Conservation (phyloP, 1,140 invertebrate genomes). For the Polypedilum vanderplanki region DNA sequence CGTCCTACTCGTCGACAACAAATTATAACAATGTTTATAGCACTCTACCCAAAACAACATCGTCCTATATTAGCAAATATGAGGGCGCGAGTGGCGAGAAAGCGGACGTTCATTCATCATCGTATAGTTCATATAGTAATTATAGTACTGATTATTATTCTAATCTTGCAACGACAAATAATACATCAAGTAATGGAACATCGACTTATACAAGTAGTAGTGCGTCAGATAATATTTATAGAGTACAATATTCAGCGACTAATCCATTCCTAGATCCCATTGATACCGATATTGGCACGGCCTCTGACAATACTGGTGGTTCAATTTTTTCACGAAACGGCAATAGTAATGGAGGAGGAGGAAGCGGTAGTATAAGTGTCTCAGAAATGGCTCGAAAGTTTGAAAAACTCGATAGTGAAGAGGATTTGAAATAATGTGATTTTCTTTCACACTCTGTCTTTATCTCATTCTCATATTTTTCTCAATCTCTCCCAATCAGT, state of each 20-base stretch:
- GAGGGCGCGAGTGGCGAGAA: slow-evolving; percentile 35
- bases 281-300: not conserved
- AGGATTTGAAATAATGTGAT: slow-evolving; percentile 1
- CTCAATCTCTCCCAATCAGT: not conserved
- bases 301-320: slow-evolving; percentile 34
- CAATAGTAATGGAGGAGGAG: slow-evolving; percentile 13
- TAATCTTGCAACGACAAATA: slow-evolving; percentile 24
- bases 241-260: slow-evolving; percentile 43
- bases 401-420: slow-evolving; percentile 24
- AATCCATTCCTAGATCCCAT: slow-evolving; percentile 39
- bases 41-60: slow-evolving; percentile 39
- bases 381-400: slow-evolving; percentile 11
- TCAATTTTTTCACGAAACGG: slow-evolving; percentile 33
- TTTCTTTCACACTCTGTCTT: not conserved
- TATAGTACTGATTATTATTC: slow-evolving; percentile 22
- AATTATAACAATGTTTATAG: slow-evolving; percentile 40
- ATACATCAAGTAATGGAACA: slow-evolving; percentile 31
- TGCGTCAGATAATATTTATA: slow-evolving; percentile 40
- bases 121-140: slow-evolving; percentile 4
- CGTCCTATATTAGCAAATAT: slow-evolving; percentile 35
- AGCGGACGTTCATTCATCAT: slow-evolving; percentile 32
- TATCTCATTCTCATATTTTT: not conserved
- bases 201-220: slow-evolving; percentile 29
- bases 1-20: slow-evolving; percentile 24
- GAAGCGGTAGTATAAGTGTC: slow-evolving; percentile 25